Percentiles rank a stretch among this genome's conserved stretches.
phyloP scores from a whole-genome alignment of 2,888 invertebrate genomes.

The Drosophila borealis region DNA sequence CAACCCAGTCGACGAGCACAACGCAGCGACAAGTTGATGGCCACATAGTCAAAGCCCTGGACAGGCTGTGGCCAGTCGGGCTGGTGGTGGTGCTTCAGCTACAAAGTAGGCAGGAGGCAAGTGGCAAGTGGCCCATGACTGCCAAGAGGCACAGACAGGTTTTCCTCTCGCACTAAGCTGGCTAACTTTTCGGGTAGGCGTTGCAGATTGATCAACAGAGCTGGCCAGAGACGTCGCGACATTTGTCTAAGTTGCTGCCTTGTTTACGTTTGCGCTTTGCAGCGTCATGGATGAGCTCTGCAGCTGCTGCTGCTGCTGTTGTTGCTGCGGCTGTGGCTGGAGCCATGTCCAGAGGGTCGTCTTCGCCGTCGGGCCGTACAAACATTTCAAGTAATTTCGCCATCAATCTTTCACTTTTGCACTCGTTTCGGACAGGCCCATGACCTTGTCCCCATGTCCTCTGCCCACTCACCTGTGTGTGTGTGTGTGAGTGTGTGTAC shows the following conservation, averaged over 20 bases:
- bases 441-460: conserved; percentile 53
- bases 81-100: conserved; percentile 8
- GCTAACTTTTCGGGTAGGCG: conserved; percentile 70
- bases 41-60: conserved; percentile 43
- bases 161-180: conserved; percentile 35
- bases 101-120: conserved; percentile 67
- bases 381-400: conserved; percentile 81
- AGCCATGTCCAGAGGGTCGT: neutral
- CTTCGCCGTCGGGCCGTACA: conserved; percentile 21
- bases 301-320: conserved; percentile 13
- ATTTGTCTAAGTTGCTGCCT: conserved; percentile 66
- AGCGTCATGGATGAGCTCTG: conserved; percentile 51
- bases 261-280: conserved; percentile 58
- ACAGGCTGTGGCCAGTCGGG: neutral
- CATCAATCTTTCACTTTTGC: conserved; percentile 82
- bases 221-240: conserved; percentile 42
- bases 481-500: conserved; percentile 27
- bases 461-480: conserved; percentile 16
- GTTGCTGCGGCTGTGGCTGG: neutral
- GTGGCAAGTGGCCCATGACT: conserved; percentile 49
- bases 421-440: conserved; percentile 68
- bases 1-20: conserved; percentile 33
- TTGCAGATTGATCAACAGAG: conserved; percentile 76
- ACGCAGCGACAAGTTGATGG: conserved; percentile 65
- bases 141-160: conserved; percentile 56